phyloP scores from a whole-genome alignment of 1,140 invertebrate species.

The Delia radicum region DNA sequence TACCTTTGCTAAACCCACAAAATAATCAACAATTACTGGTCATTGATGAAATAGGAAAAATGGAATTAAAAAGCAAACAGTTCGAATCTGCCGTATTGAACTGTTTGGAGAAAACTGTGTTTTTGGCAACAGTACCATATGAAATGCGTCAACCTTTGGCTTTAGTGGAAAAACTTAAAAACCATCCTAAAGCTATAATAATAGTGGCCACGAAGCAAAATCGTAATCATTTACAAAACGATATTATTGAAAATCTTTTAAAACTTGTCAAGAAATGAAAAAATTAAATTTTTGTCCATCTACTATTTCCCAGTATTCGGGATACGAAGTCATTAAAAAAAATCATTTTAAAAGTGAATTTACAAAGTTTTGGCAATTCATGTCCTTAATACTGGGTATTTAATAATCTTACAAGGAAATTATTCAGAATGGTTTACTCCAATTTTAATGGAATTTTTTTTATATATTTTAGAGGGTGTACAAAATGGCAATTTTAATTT shows the following conservation, averaged over 20 bases:
- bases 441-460: too few species aligned
- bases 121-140: slow-evolving; percentile 61
- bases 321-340: too few species aligned
- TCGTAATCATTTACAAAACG: slow-evolving; percentile 23
- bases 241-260: slow-evolving; percentile 22
- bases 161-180: slow-evolving; percentile 29
- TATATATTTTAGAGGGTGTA: too few species aligned
- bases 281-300: too few species aligned
- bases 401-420: too few species aligned
- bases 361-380: too few species aligned
- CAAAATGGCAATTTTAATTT: too few species aligned
- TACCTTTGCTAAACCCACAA: slow-evolving; percentile 10
- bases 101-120: slow-evolving; percentile 51
- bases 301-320: too few species aligned
- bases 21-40: slow-evolving; percentile 51
- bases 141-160: not conserved
- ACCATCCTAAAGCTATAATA: not conserved
- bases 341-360: too few species aligned
- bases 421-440: too few species aligned
- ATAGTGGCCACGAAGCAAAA: slow-evolving; percentile 31
- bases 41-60: slow-evolving; percentile 71
- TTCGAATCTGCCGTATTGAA: slow-evolving; percentile 56
- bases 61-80: slow-evolving; percentile 65
- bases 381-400: too few species aligned
- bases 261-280: not conserved